Evolutionary conservation across 2,888 invertebrate genomes (phyloP).

Genomic region (Catocala fraxini): DNA sequence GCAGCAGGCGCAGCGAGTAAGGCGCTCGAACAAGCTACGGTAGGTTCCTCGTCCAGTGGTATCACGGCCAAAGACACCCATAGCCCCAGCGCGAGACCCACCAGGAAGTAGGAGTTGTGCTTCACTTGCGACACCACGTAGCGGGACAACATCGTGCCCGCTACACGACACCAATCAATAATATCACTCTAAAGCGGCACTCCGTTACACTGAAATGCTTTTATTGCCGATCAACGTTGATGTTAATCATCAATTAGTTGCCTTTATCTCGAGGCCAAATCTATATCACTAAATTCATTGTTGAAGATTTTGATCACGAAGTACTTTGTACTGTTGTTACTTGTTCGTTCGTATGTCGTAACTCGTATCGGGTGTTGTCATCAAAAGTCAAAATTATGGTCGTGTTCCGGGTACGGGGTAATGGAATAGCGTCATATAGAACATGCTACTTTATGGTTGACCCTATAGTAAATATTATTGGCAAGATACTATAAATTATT

Average conservation of each 20-base stretch:
- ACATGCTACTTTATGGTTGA: too few species aligned
- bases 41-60: slow-evolving; percentile 75
- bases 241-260: slow-evolving; percentile 50
- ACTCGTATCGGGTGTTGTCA: slow-evolving; percentile 5
- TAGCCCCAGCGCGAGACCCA: slow-evolving; percentile 86
- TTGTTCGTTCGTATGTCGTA: neutral
- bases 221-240: slow-evolving; percentile 25
- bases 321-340: too few species aligned
- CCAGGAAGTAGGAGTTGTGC: slow-evolving; percentile 87
- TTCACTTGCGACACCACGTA: slow-evolving; percentile 82
- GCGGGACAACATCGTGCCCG: slow-evolving; percentile 73
- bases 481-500: too few species aligned
- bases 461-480: too few species aligned
- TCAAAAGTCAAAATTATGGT: neutral
- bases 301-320: slow-evolving; percentile 9
- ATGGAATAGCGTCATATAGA: too few species aligned
- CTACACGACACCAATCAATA: slow-evolving; percentile 6
- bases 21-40: slow-evolving; percentile 42
- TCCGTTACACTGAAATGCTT: neutral
- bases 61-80: slow-evolving; percentile 85
- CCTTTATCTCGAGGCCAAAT: slow-evolving; percentile 36
- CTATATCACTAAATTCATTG: slow-evolving; percentile 22
- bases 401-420: too few species aligned
- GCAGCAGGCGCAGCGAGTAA: slow-evolving; percentile 26
- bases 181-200: neutral